A percentile compares a stretch with the other conserved stretches of the same genome.
These are phyloP conservation scores for Meandrusa payeni DNA, from an alignment of 2,888 invertebrate species.

Conservation along the genomic window DNA sequence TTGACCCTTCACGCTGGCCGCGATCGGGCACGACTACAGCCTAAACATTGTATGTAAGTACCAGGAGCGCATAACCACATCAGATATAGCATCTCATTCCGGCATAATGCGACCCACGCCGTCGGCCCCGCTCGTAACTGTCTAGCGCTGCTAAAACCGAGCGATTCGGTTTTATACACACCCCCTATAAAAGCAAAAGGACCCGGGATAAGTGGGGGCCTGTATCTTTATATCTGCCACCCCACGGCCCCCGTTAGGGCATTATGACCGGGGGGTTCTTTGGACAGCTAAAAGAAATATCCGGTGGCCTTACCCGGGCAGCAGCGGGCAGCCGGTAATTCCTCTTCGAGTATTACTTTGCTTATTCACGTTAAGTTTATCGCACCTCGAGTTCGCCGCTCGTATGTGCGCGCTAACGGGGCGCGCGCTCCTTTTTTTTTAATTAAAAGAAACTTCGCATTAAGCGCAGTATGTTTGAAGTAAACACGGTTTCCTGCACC, in stretches of 20 bases:
- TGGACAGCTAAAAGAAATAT: constrained; percentile 81
- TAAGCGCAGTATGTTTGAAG: constrained; percentile 15
- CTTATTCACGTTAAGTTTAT: constrained; percentile 71
- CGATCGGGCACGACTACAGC: constrained; percentile 48
- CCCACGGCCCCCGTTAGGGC: constrained; percentile 66
- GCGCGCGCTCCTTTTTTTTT: constrained; percentile 29
- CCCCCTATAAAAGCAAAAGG: constrained; percentile 81
- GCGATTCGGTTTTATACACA: constrained; percentile 81
- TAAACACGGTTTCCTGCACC: constrained; percentile 6
- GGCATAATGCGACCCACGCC: constrained; percentile 46
- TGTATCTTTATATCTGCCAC: constrained; percentile 80
- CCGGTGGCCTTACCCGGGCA: constrained; percentile 71
- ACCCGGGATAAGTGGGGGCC: constrained; percentile 77
- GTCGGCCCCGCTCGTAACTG: constrained; percentile 76
- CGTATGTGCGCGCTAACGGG: constrained; percentile 39
- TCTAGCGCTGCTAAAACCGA: constrained; percentile 78
- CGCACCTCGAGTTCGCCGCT: constrained; percentile 53
- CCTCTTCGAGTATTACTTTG: constrained; percentile 71
- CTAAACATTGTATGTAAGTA: constrained; percentile 68
- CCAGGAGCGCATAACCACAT: constrained; percentile 66
- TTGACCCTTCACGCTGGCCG: constrained; percentile 46
- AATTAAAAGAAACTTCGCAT: constrained; percentile 31
- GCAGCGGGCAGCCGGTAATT: constrained; percentile 67
- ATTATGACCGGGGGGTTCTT: constrained; percentile 79
- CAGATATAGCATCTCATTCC: constrained; percentile 63